Evolutionary conservation across 1,140 invertebrate genomes (phyloP).

Genomic region (Oryzaephilus surinamensis): DNA sequence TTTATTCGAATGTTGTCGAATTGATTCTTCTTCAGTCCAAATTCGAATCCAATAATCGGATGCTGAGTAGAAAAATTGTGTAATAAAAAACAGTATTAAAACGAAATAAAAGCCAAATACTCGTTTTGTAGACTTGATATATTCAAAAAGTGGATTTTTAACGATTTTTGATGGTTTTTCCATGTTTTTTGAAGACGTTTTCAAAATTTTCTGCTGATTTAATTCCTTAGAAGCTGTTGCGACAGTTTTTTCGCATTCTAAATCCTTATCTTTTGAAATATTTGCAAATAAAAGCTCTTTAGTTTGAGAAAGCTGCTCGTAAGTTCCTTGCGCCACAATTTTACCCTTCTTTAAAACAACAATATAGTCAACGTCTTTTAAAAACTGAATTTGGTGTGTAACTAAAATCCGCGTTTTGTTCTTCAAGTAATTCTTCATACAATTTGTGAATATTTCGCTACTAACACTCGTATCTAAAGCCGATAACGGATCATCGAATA

Average conservation of each 20-base stretch:
- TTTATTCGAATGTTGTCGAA: too few species aligned
- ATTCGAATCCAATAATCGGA: too few species aligned
- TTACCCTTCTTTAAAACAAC: constrained; percentile 49
- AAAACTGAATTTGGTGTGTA: constrained; percentile 79
- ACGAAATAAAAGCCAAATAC: too few species aligned
- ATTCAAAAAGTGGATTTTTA: too few species aligned
- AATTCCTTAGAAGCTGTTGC: not conserved
- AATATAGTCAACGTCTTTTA: constrained; percentile 61
- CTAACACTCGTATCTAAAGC: constrained; percentile 65
- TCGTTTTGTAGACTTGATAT: too few species aligned
- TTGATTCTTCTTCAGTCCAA: too few species aligned
- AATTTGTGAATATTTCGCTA: constrained; percentile 56
- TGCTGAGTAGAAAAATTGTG: too few species aligned
- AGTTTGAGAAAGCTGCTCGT: too few species aligned
- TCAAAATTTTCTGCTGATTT: too few species aligned
- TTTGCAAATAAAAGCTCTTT: constrained; percentile 5
- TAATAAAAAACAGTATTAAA: too few species aligned
- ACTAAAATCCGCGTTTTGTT: constrained; percentile 67
- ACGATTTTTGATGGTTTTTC: too few species aligned
- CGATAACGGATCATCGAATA: constrained; percentile 75
- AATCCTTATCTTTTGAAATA: not conserved
- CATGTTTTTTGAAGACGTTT: constrained; percentile 1
- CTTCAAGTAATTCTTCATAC: constrained; percentile 54
- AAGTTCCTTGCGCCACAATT: constrained; percentile 18
- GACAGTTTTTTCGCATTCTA: not conserved